Conservation (phyloP, 1,140 invertebrate genomes). For the Trichogramma pretiosum region DNA sequence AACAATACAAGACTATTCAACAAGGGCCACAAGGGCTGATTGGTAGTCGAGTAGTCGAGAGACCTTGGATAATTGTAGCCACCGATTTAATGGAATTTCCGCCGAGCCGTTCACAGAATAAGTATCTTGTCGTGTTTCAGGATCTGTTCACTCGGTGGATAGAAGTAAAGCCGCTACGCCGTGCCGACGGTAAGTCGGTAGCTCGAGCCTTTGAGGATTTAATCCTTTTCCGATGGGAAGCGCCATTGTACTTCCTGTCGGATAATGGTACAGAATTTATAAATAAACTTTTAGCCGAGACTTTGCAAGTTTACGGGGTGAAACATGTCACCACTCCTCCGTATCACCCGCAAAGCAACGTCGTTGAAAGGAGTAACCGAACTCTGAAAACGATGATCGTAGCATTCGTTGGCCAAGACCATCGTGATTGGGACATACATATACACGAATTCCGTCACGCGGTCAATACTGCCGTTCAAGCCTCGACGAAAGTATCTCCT, state of each 20-base stretch:
- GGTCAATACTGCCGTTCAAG: slow-evolving; percentile 6
- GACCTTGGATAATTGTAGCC: slow-evolving; percentile 12
- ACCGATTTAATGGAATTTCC: slow-evolving; percentile 16
- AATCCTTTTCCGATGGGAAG: slow-evolving; percentile 13
- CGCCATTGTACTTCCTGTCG: slow-evolving; percentile 1
- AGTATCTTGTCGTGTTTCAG: slow-evolving; percentile 8
- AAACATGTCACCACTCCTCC: neutral
- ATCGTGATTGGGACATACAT: slow-evolving; percentile 3
- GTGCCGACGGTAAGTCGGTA: neutral
- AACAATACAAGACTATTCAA: neutral
- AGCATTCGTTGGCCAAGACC: neutral
- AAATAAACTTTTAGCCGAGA: neutral
- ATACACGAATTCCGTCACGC: slow-evolving; percentile 1
- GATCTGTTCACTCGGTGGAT: slow-evolving; percentile 18
- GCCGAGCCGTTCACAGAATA: neutral
- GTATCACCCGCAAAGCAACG: slow-evolving; percentile 7
- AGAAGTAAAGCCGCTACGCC: slow-evolving; percentile 5
- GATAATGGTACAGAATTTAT: slow-evolving; percentile 17
- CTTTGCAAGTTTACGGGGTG: neutral
- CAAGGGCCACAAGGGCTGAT: too few relatives aligned
- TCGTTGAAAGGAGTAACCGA: slow-evolving; percentile 1
- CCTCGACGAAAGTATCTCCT: neutral
- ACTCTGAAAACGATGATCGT: slow-evolving; percentile 4
- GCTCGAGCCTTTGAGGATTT: neutral
- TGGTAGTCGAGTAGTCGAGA: neutral